phyloP scores from a whole-genome alignment of 37 sponge, comb jelly and placozoan genomes.

The Ianthella basta region DNA sequence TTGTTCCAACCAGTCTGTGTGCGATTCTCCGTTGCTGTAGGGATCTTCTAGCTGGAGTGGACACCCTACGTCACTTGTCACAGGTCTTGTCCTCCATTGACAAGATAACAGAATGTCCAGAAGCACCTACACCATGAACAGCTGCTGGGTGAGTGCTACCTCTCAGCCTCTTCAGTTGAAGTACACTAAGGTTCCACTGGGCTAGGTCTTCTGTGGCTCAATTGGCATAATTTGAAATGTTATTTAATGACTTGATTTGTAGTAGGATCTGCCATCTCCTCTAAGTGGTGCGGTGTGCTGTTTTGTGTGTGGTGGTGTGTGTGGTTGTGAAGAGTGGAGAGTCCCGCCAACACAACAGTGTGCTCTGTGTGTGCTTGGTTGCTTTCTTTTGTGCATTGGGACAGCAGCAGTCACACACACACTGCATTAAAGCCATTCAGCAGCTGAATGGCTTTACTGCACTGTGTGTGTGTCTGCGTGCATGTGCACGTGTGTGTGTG shows the following conservation, averaged over 20 bases:
- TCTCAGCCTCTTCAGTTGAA: neutral
- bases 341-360: too few relatives aligned
- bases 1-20: too few relatives aligned
- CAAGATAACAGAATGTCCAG: slow-evolving; percentile 51
- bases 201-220: neutral
- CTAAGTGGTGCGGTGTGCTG: neutral
- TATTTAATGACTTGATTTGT: neutral
- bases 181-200: neutral
- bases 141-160: neutral
- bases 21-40: slow-evolving; percentile 30
- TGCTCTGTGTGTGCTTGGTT: too few relatives aligned
- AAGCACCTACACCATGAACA: neutral
- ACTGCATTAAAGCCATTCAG: too few relatives aligned
- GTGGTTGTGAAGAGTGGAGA: too few relatives aligned
- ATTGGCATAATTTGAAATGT: neutral
- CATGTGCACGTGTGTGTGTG: neutral
- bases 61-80: slow-evolving; percentile 63
- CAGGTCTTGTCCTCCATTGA: slow-evolving; percentile 63
- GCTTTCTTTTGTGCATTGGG: too few relatives aligned
- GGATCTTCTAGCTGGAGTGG: slow-evolving; percentile 64
- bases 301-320: too few relatives aligned
- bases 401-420: too few relatives aligned
- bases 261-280: neutral
- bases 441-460: too few relatives aligned
- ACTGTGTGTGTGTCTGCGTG: neutral